phyloP scores from a whole-genome alignment of 2,888 invertebrate genomes.

The Microctonus aethiopoides region DNA sequence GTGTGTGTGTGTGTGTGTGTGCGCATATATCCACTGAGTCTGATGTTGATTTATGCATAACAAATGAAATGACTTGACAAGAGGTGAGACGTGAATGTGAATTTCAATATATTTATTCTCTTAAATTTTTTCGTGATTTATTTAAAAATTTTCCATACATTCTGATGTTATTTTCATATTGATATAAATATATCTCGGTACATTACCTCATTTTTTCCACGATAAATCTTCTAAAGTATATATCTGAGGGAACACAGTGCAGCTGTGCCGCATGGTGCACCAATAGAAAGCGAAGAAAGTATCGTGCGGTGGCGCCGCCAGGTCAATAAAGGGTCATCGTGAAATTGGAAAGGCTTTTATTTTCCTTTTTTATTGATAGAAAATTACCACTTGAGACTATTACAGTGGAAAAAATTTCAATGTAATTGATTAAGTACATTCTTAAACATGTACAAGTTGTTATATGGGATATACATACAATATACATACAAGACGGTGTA shows the following conservation, averaged over 20 bases:
- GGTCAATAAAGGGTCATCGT: constrained; percentile 18
- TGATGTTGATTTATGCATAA: background rate
- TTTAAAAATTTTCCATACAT: background rate
- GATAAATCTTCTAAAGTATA: constrained; percentile 7
- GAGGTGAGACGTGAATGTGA: background rate
- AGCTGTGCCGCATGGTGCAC: background rate
- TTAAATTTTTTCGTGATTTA: background rate
- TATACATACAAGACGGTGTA: background rate
- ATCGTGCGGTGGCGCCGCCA: constrained; percentile 7
- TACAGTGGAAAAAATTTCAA: background rate
- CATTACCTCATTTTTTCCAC: background rate
- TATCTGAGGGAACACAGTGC: background rate
- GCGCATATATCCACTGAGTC: background rate
- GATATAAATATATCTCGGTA: background rate
- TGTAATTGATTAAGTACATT: background rate
- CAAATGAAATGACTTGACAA: background rate
- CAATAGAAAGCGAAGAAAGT: constrained; percentile 28
- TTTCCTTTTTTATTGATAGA: constrained; percentile 8
- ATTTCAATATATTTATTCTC: background rate
- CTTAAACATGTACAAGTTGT: background rate
- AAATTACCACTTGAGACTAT: constrained; percentile 8
- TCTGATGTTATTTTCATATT: background rate
- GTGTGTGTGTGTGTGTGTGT: background rate
- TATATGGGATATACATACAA: background rate
- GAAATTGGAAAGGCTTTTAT: constrained; percentile 21